Base-by-base conservation (phyloP, 2,797 vertebrate genomes). In the Pangasius larnaudii region DNA sequence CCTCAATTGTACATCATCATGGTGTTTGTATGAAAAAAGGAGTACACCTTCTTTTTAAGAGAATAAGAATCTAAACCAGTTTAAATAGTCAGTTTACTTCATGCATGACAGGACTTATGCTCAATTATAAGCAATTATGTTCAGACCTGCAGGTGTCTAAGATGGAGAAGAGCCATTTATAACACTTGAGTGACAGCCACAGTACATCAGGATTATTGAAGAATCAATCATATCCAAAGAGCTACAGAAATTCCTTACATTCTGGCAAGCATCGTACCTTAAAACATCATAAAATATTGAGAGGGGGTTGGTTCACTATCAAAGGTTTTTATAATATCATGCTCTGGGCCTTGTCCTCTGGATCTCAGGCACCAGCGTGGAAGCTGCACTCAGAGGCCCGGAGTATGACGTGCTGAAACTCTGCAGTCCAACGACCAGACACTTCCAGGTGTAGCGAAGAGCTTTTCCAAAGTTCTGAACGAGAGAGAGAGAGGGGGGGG, bases 401-500 rank as follows among this genome's bases (percentile, higher is more conserved):
- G 96, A 92, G 91, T 97, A 99, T 0, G 92, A 91, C 0, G 94
- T 87, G 0, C 96, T 95, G 85, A 98, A 92, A 84, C 90, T 96
- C 91, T 98, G 98, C 49, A 99, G 88, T 49, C 98, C 97, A 0
- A 96, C 89, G 88, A 98, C 85, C 85, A 99, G 59, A 79, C 97
- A 98, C 86, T 90, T 95, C 93, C 97, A 98, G 86, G 96, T 96
- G 93, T 97, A 96, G 14, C 95, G 92, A 90, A 99, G 89, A 5
- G 94, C 97, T 91, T 97, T 98, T 49, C 97, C 94, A 0, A 97
- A 78, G 0, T 99, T 98, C 98, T 99, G 89, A 49, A 59, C n/a
- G 19, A 89, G 27, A 71, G 30, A 71, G 22, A 67, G 33, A 61
- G 33, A 33, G 61, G 30, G 85, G 3, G 18, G 36, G 36, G 18